phyloP scores from a whole-genome alignment of 2,797 vertebrate genomes.

The Mus spretus region DNA sequence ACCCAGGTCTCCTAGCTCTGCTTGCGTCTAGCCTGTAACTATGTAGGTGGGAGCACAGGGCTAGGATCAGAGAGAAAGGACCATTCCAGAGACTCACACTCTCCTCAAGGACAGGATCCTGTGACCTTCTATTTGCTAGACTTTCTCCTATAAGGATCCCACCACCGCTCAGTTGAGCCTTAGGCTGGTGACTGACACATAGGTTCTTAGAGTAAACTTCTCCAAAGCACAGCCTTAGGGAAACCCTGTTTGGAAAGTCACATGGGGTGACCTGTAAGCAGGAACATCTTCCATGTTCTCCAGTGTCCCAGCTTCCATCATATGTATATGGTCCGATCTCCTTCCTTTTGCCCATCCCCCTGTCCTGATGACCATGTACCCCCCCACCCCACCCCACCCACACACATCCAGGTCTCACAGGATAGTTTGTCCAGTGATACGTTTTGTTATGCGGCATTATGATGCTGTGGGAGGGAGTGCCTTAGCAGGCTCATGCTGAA shows the following conservation, averaged over 20 bases:
- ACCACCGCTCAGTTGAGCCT: not conserved
- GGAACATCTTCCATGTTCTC: no score
- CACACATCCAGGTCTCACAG: not conserved
- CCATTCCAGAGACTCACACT: fast-evolving
- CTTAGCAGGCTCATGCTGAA: no score
- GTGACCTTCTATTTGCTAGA: not conserved
- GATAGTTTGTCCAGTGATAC: not conserved
- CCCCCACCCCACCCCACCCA: fast-evolving
- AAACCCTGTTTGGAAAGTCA: not conserved
- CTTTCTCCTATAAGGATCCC: not conserved
- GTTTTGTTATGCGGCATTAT: no score
- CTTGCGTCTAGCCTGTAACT: no score
- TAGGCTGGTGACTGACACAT: not conserved
- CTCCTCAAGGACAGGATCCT: not conserved
- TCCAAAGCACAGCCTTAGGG: not conserved
- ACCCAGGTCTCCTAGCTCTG: fast-evolving
- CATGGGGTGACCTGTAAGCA: fast-evolving
- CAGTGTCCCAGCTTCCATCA: no score
- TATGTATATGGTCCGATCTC: not conserved
- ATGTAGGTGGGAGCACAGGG: not conserved
- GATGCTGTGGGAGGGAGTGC: no score
- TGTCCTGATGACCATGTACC: not conserved
- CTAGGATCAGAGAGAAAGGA: not conserved
- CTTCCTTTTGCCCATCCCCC: not conserved
- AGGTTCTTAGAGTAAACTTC: no score